Conservation (phyloP, 2,797 vertebrate genomes). For the Melopsittacus undulatus region DNA sequence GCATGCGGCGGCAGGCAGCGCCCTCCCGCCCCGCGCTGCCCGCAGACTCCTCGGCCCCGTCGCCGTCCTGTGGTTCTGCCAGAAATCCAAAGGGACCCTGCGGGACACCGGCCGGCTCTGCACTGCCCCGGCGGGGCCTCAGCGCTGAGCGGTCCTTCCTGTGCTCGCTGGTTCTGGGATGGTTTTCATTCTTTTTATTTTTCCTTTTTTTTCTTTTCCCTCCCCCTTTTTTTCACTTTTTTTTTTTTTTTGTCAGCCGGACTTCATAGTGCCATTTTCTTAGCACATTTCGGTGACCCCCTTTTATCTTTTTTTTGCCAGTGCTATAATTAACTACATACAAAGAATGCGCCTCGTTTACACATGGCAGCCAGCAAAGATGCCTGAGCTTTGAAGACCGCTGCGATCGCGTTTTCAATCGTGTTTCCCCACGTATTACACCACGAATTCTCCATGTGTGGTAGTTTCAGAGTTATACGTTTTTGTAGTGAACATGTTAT, state of each 20-base stretch:
- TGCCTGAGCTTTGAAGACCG: conserved; percentile 10
- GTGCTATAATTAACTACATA: conserved; percentile 40
- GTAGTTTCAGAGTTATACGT: conserved; percentile 10
- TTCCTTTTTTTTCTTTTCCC: too few species aligned
- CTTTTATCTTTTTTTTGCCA: not conserved
- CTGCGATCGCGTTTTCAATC: conserved; percentile 34
- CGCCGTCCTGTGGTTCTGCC: not conserved
- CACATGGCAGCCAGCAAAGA: conserved; percentile 51
- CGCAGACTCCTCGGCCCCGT: not conserved
- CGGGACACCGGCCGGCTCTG: too few species aligned
- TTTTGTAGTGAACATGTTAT: conserved; percentile 34
- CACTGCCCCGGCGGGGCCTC: too few species aligned
- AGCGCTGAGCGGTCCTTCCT: fast-evolving
- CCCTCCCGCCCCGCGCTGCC: not conserved
- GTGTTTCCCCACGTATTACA: conserved; percentile 32
- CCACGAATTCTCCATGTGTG: conserved; percentile 49
- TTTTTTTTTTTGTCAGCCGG: not conserved
- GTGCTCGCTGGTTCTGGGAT: fast-evolving
- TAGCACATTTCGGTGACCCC: not conserved
- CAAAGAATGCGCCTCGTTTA: conserved; percentile 40
- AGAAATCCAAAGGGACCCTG: not conserved
- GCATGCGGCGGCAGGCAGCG: not conserved
- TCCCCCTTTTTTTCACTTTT: not conserved
- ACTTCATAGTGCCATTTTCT: not conserved
- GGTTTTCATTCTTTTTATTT: not conserved